Evolutionary conservation across 2,797 vertebrate genomes (phyloP), one percentile per base, ranked within the genome.

Genomic region (Pterois miles): DNA sequence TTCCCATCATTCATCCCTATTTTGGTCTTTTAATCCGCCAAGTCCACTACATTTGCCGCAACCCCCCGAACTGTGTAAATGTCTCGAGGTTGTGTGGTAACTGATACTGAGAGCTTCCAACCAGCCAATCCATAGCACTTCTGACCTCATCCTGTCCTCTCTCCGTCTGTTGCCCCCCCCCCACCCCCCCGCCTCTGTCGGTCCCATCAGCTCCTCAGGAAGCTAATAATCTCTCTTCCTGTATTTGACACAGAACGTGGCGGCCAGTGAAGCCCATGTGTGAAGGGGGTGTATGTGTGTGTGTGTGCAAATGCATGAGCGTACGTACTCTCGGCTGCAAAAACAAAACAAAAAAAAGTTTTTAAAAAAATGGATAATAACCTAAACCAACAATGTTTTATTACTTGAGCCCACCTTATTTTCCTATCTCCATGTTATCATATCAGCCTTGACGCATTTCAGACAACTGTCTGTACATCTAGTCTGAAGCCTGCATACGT

Each of bases 151-250:
- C 83, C 85, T 82, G 78, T 83, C 77, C 76, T 84, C 50, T 74
- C 48, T 57, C 14, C 56, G 77, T 75, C 71, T 71, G 58, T 54
- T 56, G 65, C 25, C 18, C 65, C 65, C 8, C 64, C 33, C 43
- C 56, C 27, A 33, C 34, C 29, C 29, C 29, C 4, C 29, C 43
- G 18, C 43, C 43, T 48, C 76, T 11, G 6, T 57, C 10, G n/a
- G 63, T 60, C 83, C 74, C 79, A 73, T 86, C 78, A 71, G 71
- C 80, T 82, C 82, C 80, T 89, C 89, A 90, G 91, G 87, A 93
- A 91, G 86, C 87, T 91, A 88, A 94, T 93, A 86, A 90, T 90
- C 81, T 89, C 81, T n/a, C 88, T 91, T 93, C 91, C 91, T 94
- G 80, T 89, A 63, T 90, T 65, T 71, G 85, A 91, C 86, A 90